Evolutionary conservation across 2,113 vertebrate species (phyloP).

Genomic region (Miniopterus natalensis): DNA sequence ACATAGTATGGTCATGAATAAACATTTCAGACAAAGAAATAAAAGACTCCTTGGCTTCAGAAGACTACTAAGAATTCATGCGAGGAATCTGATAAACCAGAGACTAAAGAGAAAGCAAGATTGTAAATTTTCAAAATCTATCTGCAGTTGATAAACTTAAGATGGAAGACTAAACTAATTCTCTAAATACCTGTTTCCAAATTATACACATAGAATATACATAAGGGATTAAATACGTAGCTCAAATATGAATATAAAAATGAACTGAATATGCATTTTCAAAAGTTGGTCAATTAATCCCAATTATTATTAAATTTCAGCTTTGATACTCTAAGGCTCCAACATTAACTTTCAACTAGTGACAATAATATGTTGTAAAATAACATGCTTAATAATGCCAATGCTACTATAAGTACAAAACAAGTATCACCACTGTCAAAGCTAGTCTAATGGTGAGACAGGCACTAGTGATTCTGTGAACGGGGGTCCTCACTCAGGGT

Average conservation of each 20-base stretch:
- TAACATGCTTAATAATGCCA: background rate
- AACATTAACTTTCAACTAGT: background rate
- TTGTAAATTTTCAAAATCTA: background rate
- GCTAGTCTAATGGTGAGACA: background rate
- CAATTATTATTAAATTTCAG: constrained; percentile 27
- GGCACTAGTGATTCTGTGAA: background rate
- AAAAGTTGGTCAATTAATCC: constrained; percentile 24
- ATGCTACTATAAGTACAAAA: background rate
- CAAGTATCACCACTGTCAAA: background rate
- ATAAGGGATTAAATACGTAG: background rate
- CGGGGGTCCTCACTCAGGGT: background rate
- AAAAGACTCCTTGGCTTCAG: background rate
- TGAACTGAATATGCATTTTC: background rate
- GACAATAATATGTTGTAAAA: background rate
- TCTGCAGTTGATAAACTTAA: background rate
- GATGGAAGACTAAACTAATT: background rate
- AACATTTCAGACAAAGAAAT: background rate
- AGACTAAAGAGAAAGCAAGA: background rate
- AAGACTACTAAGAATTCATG: background rate
- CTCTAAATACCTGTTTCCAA: background rate
- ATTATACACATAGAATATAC: background rate
- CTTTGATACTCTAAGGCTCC: background rate
- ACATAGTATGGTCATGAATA: background rate
- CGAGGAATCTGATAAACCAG: background rate
- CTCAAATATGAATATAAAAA: constrained; percentile 41